Evolutionary conservation across 1,140 invertebrate genomes (phyloP), one percentile per base, ranked within the genome.

Genomic region (Hycleus cichorii): DNA sequence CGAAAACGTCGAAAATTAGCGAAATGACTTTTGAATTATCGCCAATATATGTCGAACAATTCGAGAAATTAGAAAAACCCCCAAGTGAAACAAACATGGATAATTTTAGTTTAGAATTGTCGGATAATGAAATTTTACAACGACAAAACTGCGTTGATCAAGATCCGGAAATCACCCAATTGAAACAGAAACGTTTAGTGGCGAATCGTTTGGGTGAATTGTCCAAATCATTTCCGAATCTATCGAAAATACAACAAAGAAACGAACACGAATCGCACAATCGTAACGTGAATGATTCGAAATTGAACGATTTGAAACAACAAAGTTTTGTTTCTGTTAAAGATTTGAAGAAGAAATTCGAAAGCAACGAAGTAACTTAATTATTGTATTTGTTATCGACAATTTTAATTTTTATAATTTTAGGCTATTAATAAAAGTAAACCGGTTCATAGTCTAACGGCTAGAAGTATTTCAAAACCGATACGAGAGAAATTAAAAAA

Each of bases 401-500:
- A 7, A 32, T 32, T 32, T 32, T 32, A 32, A 1, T 32, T 32
- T 32, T 32, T 5, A 32, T 5, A 5, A 7, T 32, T 32, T 7
- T 32, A 32, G 32, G 32, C 32, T 5, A 32, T 32, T 7, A 7
- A 32, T 32, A 32, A 32, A 10, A 47, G 54, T 44, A 85, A 65
- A 47, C 62, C 54, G 38, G 57, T 68, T 7, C 86, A 90, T 71
- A 90, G 88, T 74, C 72, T 91, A 62, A 91, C 89, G 26, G 89
- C 88, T n/a, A 78, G 89, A 63, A 89, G 85, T 60, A 78, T 91
- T 38, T 85, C 87, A 1, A 83, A 80, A 64, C 82, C 89, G 74
- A 87, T 90, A 65, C 77, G 87, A 27, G 85, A 90, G 62, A 84
- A 83, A 49, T 73, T 89, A 4, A 78, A 79, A 65, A 62, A 25